Evolutionary conservation across 1,140 invertebrate genomes (phyloP).

Genomic region (Frieseomelitta varia): DNA sequence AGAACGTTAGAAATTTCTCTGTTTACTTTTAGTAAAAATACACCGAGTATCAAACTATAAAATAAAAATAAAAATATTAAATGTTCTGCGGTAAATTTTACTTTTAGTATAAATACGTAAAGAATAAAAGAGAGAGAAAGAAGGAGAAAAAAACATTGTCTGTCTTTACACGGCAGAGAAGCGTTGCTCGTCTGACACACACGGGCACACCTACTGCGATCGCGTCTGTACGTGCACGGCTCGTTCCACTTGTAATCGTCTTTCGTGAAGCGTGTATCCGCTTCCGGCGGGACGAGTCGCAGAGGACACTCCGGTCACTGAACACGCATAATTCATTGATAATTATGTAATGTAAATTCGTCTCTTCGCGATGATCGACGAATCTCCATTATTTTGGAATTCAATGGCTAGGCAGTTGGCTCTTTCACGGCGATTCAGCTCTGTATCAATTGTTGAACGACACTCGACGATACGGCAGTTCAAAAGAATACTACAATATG

Average conservation of each 20-base stretch:
- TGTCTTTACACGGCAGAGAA: not conserved
- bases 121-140: not conserved
- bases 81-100: not conserved
- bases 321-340: constrained; percentile 66
- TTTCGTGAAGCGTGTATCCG: constrained; percentile 81
- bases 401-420: not conserved
- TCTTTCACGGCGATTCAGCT: not conserved
- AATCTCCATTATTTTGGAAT: constrained; percentile 21
- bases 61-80: not conserved
- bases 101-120: not conserved
- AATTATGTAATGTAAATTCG: constrained; percentile 67
- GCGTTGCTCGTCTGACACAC: not conserved
- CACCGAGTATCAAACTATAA: not conserved
- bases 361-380: constrained; percentile 4
- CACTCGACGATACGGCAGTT: not conserved
- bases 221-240: constrained; percentile 44
- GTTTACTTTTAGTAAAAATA: too few relatives aligned
- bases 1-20: too few relatives aligned
- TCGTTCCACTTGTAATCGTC: constrained; percentile 65
- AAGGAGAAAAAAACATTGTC: not conserved
- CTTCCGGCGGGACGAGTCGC: constrained; percentile 73
- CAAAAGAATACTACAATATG: not conserved
- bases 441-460: not conserved
- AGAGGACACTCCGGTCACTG: constrained; percentile 80
- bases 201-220: not conserved